Conservation (phyloP, 92 coral and sea anemone species). For the Isaurus tuberculatus region DNA sequence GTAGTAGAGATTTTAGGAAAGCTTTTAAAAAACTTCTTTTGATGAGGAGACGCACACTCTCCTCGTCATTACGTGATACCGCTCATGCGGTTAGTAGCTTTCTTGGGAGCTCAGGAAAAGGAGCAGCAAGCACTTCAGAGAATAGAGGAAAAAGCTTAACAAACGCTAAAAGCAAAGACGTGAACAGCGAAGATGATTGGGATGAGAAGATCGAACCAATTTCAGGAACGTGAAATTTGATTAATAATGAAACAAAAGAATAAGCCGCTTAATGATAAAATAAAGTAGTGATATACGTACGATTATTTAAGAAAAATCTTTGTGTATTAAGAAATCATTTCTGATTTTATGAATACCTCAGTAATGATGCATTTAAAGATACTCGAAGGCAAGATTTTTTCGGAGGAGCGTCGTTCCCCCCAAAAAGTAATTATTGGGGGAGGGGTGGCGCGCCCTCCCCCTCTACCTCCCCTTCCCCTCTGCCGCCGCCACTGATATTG, state of each 20-base stretch:
- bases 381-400: no score
- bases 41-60: slow-evolving; percentile 51
- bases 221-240: background rate
- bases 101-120: background rate
- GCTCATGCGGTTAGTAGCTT: background rate
- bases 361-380: no score
- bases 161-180: background rate
- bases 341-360: no score
- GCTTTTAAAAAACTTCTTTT: slow-evolving; percentile 71
- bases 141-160: background rate
- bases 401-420: no score
- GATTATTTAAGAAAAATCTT: no score
- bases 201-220: background rate
- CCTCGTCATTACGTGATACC: slow-evolving; percentile 54
- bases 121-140: background rate
- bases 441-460: no score
- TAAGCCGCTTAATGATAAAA: no score
- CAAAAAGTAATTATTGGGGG: no score
- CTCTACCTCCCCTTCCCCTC: no score
- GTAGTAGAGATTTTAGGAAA: slow-evolving; percentile 85
- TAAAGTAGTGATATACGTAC: no score
- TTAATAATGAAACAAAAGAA: background rate
- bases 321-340: no score
- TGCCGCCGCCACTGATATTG: no score
- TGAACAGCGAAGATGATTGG: background rate